Evolutionary conservation across 2,888 invertebrate genomes (phyloP), one percentile per base, ranked within the genome.

Genomic region (Oxyteleia sp.): DNA sequence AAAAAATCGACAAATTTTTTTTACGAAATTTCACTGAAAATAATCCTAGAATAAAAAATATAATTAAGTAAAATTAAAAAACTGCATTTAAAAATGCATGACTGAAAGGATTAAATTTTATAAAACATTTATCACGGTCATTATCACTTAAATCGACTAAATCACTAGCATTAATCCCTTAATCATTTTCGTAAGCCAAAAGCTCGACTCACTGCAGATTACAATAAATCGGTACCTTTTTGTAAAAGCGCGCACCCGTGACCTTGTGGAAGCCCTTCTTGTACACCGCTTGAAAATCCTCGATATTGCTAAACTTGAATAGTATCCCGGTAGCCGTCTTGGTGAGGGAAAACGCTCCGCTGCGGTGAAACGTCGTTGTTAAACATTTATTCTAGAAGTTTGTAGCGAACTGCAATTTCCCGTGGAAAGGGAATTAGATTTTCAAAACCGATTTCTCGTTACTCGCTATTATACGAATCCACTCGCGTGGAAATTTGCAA

Each of bases 291-390:
- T 97, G 97, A 93, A 96, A 97, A 93, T 97, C 97, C 87, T 97
- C 97, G 86, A 97, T 96, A 93, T 96, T 96, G 88, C 97, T 97
- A 94, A 97, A 97, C 94, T 97, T 97, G 94, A 97, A 97, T 84
- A 97, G 95, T 90, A 97, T 97, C 74, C 97, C 97, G 49, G 97
- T 97, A 61, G 97, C 97, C 0, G 97, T 97, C 94, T 97, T 97
- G 85, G 97, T 97, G 88, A 97, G 94, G 87, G 97, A 97, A 94
- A 97, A 97, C 90, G 97, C 96, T 66, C 97, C 97, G 89, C 96
- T 96, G 94, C 64, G 81, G 82, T 49, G 59, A 72, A 72, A 61
- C 26, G 51, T 79, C 76, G 47, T 79, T 79, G 64, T 84, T 83
- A 79, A 82, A 79, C 71, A 66, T 72, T 83, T 83, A 81, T 81